Evolutionary conservation across 2,113 vertebrate genomes (phyloP).

Genomic region (Cercocebus atys): DNA sequence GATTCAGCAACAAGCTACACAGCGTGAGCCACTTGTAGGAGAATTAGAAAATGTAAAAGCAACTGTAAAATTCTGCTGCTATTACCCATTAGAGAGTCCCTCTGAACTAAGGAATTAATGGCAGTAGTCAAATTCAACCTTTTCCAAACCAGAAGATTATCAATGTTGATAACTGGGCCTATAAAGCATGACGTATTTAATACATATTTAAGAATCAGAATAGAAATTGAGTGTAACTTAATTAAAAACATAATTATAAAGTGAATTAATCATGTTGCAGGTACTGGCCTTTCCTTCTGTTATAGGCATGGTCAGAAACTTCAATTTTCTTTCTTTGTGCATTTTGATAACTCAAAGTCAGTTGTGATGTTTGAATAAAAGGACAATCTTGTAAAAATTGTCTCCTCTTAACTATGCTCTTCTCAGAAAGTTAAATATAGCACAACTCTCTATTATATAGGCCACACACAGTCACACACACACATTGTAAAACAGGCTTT

Average conservation of each 20-base stretch:
- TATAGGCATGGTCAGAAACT: background rate
- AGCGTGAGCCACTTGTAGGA: background rate
- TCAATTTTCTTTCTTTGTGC: conserved; percentile 48
- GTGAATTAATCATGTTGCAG: background rate
- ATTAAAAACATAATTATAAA: conserved; percentile 66
- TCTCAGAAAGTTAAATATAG: conserved; percentile 27
- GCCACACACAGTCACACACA: background rate
- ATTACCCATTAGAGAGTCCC: background rate
- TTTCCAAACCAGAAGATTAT: conserved; percentile 27
- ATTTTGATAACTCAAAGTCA: conserved; percentile 35
- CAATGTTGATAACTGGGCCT: background rate
- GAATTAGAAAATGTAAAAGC: conserved; percentile 38
- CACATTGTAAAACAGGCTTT: background rate
- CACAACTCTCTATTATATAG: background rate
- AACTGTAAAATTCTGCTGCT: background rate
- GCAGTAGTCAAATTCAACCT: conserved; percentile 28
- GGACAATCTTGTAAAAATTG: background rate
- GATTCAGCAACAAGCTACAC: background rate
- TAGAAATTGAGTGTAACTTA: conserved; percentile 47
- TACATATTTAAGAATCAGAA: conserved; percentile 21
- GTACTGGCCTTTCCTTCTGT: background rate
- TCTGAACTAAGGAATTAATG: conserved; percentile 37
- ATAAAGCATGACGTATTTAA: background rate
- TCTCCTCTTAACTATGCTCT: background rate
- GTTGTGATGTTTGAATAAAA: background rate